These are phyloP conservation scores for Alentia gelatinosa DNA, from an alignment of 2,888 invertebrate species.

Conservation along the genomic window DNA sequence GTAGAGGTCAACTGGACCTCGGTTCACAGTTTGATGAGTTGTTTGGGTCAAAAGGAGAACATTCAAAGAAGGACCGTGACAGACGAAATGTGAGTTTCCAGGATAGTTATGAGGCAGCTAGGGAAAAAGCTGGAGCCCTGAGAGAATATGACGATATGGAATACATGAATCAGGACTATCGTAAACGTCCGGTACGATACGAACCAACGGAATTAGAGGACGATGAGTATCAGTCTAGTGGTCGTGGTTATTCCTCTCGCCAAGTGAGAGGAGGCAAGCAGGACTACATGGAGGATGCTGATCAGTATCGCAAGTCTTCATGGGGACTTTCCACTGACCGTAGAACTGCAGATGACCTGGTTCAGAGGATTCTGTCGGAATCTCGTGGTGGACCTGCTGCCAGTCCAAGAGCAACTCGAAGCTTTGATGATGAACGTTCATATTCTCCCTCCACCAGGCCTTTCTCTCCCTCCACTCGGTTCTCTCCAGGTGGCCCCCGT, in stretches of 20 bases:
- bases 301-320: not conserved
- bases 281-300: not conserved
- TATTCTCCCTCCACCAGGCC: not conserved
- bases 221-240: not conserved
- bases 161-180: not conserved
- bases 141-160: not conserved
- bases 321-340: constrained; percentile 48
- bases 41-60: not conserved
- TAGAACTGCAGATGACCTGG: constrained; percentile 56
- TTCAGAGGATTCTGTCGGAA: constrained; percentile 60
- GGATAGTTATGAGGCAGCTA: not conserved
- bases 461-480: not conserved
- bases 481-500: not conserved
- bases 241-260: not conserved
- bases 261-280: not conserved
- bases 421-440: not conserved
- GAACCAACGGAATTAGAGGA: not conserved
- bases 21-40: not conserved
- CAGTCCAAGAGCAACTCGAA: not conserved
- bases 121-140: not conserved
- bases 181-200: not conserved
- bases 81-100: not conserved
- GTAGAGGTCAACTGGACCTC: not conserved
- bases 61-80: not conserved
- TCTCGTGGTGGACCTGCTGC: constrained; percentile 5